Conservation (phyloP, 2,113 vertebrate species). For the Nerophis lumbriciformis region DNA sequence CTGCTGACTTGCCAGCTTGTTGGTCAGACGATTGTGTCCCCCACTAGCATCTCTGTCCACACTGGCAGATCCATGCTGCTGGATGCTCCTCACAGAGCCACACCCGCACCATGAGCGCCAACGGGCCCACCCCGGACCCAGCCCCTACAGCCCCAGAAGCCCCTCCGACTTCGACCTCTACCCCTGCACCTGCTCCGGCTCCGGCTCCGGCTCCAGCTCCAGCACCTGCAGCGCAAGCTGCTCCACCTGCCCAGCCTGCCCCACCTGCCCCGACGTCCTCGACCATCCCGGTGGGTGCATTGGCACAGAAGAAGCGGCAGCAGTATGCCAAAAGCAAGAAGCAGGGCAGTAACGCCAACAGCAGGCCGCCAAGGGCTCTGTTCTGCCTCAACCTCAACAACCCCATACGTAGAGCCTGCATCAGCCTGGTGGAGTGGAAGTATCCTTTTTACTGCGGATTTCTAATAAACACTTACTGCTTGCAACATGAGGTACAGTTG, state of each 20-base stretch:
- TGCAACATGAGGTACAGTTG: not conserved
- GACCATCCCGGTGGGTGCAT: constrained; percentile 84
- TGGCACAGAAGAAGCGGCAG: constrained; percentile 98
- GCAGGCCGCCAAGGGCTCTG: constrained; percentile 89
- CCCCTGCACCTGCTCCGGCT: constrained; percentile 42
- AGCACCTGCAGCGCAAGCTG: constrained; percentile 37
- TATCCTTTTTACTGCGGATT: constrained; percentile 81
- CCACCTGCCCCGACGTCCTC: constrained; percentile 53
- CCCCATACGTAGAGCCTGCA: constrained; percentile 97
- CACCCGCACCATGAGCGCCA: constrained; percentile 93
- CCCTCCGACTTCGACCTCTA: constrained; percentile 42
- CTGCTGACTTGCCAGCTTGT: constrained; percentile 89
- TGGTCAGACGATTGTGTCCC: constrained; percentile 80
- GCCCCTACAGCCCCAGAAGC: constrained; percentile 51
- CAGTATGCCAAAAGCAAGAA: constrained; percentile 99
- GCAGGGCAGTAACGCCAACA: constrained; percentile 91
- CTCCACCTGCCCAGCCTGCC: constrained; percentile 45
- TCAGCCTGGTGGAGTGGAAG: constrained; percentile 99
- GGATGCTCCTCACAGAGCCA: constrained; percentile 84
- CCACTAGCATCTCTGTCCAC: constrained; percentile 80
- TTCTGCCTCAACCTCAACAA: constrained; percentile 99
- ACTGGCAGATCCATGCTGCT: constrained; percentile 97
- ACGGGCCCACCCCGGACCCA: constrained; percentile 73
- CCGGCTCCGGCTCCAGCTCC: constrained; percentile 49
- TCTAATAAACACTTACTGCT: not conserved